Percentiles rank a stretch among this genome's conserved stretches.
phyloP scores from a whole-genome alignment of 2,797 vertebrate species.

The Sebastes cheni region DNA sequence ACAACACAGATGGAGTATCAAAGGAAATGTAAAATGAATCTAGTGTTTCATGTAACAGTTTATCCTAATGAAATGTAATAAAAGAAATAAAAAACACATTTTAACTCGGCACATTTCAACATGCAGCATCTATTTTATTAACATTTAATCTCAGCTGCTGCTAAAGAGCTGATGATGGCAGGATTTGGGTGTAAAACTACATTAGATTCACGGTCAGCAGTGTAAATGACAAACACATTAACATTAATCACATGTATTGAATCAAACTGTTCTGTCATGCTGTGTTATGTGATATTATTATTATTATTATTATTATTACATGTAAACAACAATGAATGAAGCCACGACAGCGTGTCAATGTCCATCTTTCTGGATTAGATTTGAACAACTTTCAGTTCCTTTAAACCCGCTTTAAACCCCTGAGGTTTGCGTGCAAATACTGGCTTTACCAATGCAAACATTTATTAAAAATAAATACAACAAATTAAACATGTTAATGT shows the following conservation, averaged over 20 bases:
- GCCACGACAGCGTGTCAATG: background rate
- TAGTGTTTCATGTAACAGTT: background rate
- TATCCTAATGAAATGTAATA: background rate
- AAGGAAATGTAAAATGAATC: constrained; percentile 20
- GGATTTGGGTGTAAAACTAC: background rate
- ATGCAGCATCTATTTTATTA: background rate
- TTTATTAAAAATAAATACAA: constrained; percentile 14
- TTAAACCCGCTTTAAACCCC: background rate
- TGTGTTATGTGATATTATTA: background rate
- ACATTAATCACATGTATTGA: constrained; percentile 6
- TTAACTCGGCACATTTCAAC: constrained; percentile 7
- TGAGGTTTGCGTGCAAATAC: constrained; percentile 43
- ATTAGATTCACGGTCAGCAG: background rate
- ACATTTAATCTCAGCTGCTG: background rate
- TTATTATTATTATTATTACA: background rate
- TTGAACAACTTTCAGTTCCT: background rate
- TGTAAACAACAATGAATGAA: constrained; percentile 11
- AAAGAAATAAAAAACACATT: background rate
- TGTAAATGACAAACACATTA: background rate
- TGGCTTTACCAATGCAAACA: constrained; percentile 5
- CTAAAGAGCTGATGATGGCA: background rate
- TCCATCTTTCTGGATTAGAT: background rate
- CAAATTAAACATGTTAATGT: background rate
- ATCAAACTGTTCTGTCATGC: constrained; percentile 9
- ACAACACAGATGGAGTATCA: constrained; percentile 23